phyloP scores from a whole-genome alignment of 2,113 vertebrate species.

The Ondatra zibethicus region DNA sequence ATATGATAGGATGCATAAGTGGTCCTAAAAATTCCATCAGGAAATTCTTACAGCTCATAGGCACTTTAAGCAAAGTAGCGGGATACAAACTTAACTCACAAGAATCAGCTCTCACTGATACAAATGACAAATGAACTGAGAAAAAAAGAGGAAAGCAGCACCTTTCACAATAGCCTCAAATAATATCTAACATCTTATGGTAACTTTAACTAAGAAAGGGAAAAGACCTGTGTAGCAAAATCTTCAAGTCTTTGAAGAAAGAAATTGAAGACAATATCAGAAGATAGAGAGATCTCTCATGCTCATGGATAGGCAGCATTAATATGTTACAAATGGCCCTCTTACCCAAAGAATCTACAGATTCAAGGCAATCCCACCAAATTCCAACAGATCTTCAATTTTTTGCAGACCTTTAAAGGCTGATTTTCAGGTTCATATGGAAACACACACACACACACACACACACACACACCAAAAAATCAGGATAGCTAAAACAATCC shows the following conservation, averaged over 20 bases:
- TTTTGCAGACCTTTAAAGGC: not conserved
- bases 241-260: not conserved
- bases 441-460: not conserved
- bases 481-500: no score
- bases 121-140: not conserved
- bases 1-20: not conserved
- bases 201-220: not conserved
- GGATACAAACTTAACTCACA: not conserved
- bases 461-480: not conserved
- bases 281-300: not conserved
- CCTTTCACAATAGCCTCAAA: not conserved
- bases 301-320: not conserved
- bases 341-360: not conserved
- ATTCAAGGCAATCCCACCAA: not conserved
- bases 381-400: not conserved
- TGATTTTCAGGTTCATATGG: not conserved
- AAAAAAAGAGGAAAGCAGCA: not conserved
- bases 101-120: not conserved
- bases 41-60: not conserved
- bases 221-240: not conserved
- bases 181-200: not conserved
- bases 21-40: not conserved
- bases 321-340: not conserved
- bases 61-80: not conserved
- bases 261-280: not conserved